These are phyloP conservation scores for Brevimyrus niger DNA, from an alignment of 2,113 vertebrate species.

Conservation along the genomic window DNA sequence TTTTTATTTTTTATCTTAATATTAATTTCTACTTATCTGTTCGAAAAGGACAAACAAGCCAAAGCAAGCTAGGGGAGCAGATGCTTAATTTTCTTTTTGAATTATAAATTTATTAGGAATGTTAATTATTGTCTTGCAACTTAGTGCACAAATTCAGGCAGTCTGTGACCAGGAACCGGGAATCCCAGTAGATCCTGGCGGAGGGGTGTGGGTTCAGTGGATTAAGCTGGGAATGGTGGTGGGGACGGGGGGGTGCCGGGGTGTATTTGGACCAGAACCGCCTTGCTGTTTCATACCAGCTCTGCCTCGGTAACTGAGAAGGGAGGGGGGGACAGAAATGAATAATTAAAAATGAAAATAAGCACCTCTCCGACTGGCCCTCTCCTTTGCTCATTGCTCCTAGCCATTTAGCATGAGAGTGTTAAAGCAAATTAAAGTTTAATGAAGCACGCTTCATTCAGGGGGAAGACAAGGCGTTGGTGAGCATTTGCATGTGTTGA, in stretches of 20 bases:
- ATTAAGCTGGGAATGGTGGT: not conserved
- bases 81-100: not conserved
- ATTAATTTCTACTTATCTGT: not conserved
- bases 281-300: not conserved
- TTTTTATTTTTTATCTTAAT: not conserved
- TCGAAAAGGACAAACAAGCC: not conserved
- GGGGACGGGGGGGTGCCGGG: not conserved
- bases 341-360: constrained; percentile 12
- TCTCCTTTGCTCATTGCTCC: not conserved
- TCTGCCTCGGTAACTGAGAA: not conserved
- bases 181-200: not conserved
- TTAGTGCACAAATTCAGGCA: not conserved
- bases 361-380: not conserved
- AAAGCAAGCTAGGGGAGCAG: not conserved
- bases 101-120: not conserved
- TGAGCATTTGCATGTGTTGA: constrained; percentile 23
- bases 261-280: not conserved
- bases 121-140: not conserved
- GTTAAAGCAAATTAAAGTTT: constrained; percentile 20
- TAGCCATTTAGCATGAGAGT: constrained; percentile 12
- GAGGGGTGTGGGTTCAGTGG: not conserved
- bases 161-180: not conserved
- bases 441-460: constrained; percentile 17
- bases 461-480: constrained; percentile 15
- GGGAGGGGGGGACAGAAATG: not conserved